These are phyloP conservation scores for Bimastos eiseni DNA, from an alignment of 2,888 invertebrate genomes.

Conservation along the genomic window DNA sequence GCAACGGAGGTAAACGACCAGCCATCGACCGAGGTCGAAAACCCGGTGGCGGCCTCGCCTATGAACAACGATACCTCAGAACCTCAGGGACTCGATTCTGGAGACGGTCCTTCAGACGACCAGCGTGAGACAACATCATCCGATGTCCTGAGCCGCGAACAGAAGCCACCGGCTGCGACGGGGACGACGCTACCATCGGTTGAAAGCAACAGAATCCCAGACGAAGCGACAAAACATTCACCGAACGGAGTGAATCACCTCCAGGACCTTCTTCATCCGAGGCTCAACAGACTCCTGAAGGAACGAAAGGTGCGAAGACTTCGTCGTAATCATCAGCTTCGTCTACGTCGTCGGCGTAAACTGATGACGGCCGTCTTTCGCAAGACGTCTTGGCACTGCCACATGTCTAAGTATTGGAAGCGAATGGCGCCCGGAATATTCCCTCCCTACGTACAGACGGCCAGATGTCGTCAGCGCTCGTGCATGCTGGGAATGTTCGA, in stretches of 20 bases:
- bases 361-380: background rate
- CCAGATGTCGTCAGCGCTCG: slow-evolving; percentile 28
- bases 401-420: slow-evolving; percentile 30
- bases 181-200: background rate
- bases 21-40: background rate
- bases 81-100: background rate
- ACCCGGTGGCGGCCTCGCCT: background rate
- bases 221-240: background rate
- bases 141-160: background rate
- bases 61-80: background rate
- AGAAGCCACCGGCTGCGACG: background rate
- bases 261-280: background rate
- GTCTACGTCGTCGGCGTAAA: background rate
- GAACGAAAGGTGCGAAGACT: background rate
- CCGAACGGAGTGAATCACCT: background rate
- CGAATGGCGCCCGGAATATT: slow-evolving; percentile 17
- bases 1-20: background rate
- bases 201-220: background rate
- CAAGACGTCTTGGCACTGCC: slow-evolving; percentile 32
- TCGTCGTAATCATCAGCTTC: background rate
- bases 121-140: background rate
- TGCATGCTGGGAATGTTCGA: slow-evolving; percentile 34
- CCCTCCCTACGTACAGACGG: slow-evolving; percentile 30
- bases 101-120: background rate
- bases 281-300: background rate